Conservation (phyloP, 2,113 vertebrate species). For the Sturnus vulgaris region DNA sequence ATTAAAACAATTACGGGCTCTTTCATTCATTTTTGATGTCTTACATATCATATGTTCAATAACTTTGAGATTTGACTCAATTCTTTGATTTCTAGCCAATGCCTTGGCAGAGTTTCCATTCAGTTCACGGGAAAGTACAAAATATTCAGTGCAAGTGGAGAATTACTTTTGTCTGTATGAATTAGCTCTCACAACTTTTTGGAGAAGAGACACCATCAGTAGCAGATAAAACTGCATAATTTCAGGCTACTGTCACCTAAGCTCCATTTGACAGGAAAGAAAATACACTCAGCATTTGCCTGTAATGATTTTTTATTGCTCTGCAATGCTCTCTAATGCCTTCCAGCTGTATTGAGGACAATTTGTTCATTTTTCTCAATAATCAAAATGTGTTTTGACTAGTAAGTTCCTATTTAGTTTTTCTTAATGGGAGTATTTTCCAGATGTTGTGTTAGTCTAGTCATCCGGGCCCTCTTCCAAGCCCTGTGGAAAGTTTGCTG, state of each 20-base stretch:
- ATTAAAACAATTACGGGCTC: background rate
- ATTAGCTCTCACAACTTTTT: background rate
- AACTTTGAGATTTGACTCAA: background rate
- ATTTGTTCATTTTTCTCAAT: constrained; percentile 68
- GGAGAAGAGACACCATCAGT: constrained; percentile 3
- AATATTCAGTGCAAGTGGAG: background rate
- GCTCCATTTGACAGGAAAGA: background rate
- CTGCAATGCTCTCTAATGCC: background rate
- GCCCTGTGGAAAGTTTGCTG: constrained; percentile 77
- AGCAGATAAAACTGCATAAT: background rate
- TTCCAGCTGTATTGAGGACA: constrained; percentile 66
- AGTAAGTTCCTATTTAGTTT: constrained; percentile 66
- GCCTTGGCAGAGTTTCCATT: background rate
- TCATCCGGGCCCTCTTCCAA: constrained; percentile 71
- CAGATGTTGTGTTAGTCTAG: constrained; percentile 77
- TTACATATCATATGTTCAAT: background rate
- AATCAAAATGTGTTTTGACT: constrained; percentile 75
- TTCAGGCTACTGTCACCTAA: constrained; percentile 14
- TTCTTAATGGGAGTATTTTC: constrained; percentile 79
- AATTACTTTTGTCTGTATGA: background rate
- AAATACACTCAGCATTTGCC: background rate
- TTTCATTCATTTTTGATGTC: background rate
- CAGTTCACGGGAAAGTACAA: background rate
- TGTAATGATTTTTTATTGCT: constrained; percentile 7
- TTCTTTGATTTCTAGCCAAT: background rate